phyloP scores from a whole-genome alignment of 2,797 vertebrate species.

The Peromyscus nudipes region DNA sequence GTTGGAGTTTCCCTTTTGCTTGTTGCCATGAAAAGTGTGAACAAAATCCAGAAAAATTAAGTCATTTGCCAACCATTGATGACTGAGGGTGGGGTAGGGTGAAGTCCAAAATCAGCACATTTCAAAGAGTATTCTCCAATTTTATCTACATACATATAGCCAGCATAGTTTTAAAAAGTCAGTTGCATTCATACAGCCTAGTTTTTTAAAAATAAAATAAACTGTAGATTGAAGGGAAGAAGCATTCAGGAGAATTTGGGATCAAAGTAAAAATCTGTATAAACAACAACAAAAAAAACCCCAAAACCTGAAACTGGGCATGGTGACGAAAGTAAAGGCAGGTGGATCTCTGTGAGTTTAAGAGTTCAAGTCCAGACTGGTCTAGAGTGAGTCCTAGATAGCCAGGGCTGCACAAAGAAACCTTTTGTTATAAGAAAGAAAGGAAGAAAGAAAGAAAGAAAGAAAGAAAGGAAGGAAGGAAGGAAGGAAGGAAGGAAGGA shows the following conservation, averaged over 20 bases:
- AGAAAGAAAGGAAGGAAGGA: not conserved
- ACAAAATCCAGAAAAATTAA: conserved; percentile 30
- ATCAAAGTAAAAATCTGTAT: conserved; percentile 11
- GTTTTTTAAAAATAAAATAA: conserved; percentile 42
- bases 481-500: no score
- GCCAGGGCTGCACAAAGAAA: not conserved
- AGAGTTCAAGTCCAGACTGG: not conserved
- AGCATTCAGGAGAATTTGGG: conserved; percentile 30
- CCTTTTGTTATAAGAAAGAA: no score
- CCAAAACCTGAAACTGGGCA: not conserved
- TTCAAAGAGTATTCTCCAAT: conserved; percentile 11
- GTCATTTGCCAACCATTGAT: not conserved
- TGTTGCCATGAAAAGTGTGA: conserved; percentile 27
- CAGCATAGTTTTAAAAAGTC: not conserved
- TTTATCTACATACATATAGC: conserved; percentile 40
- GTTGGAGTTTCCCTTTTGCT: not conserved
- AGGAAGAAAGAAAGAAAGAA: not conserved
- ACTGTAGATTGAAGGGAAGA: conserved; percentile 38
- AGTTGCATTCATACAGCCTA: conserved; percentile 27
- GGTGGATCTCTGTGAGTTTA: not conserved
- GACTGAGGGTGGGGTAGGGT: not conserved
- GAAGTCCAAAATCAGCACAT: conserved; percentile 34
- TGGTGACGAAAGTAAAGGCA: not conserved
- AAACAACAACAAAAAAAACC: conserved; percentile 28
- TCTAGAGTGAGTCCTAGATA: not conserved